phyloP scores from a whole-genome alignment of 2,888 invertebrate genomes.

The Drosophila longiperda region DNA sequence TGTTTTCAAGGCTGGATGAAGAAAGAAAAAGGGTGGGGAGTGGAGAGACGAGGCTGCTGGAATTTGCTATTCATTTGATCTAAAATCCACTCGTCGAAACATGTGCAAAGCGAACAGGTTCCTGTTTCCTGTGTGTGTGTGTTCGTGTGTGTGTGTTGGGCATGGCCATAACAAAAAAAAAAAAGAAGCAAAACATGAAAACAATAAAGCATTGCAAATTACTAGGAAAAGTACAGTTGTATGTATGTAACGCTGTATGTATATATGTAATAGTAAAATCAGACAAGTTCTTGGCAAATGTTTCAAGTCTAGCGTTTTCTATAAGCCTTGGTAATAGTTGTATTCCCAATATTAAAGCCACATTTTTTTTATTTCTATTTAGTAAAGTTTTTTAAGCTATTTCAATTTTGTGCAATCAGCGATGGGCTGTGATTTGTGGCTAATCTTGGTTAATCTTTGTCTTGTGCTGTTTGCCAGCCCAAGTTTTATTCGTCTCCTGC shows the following conservation, averaged over 20 bases:
- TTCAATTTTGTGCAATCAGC: neutral
- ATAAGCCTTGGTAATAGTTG: neutral
- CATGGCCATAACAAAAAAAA: neutral
- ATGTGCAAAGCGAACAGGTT: slow-evolving; percentile 25
- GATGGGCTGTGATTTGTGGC: neutral
- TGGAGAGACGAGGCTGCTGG: neutral
- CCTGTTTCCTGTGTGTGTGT: slow-evolving; percentile 23
- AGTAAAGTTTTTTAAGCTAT: neutral
- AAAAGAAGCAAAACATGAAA: slow-evolving; percentile 12
- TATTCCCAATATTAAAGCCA: neutral
- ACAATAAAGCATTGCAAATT: slow-evolving; percentile 63
- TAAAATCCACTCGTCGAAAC: slow-evolving; percentile 32
- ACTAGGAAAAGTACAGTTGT: slow-evolving; percentile 38
- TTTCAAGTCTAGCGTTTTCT: neutral
- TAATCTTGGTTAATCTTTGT: neutral
- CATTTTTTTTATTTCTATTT: neutral
- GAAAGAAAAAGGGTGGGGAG: neutral
- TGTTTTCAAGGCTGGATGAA: slow-evolving; percentile 32
- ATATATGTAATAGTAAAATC: no score
- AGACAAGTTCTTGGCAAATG: neutral
- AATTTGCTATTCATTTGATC: slow-evolving; percentile 55
- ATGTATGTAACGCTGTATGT: no score
- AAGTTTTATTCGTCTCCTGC: neutral
- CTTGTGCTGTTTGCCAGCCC: neutral
- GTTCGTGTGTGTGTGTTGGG: slow-evolving; percentile 16